These are phyloP conservation scores for Atrina japonica DNA, from an alignment of 2,888 invertebrate genomes.

Conservation along the genomic window DNA sequence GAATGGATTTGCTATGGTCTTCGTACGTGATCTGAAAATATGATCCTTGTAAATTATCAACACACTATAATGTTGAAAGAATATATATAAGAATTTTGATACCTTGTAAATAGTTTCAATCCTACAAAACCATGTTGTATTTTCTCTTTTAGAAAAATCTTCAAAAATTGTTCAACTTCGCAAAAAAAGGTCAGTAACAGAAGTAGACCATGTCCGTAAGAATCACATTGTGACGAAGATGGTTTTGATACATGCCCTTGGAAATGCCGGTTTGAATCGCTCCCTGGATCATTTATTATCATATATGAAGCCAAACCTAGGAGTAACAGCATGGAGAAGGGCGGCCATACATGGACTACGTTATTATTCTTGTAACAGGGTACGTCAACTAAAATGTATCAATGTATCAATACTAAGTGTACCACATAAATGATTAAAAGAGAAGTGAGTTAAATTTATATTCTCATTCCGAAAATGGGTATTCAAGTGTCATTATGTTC, in stretches of 20 bases:
- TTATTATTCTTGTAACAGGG: constrained; percentile 61
- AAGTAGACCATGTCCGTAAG: constrained; percentile 33
- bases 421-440: too few relatives aligned
- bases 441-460: too few relatives aligned
- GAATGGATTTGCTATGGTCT: too few relatives aligned
- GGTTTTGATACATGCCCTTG: constrained; percentile 60
- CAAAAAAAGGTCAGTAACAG: constrained; percentile 42
- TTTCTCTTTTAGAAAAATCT: constrained; percentile 10
- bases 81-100: background rate
- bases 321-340: constrained; percentile 57
- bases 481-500: too few relatives aligned
- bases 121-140: background rate
- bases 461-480: too few relatives aligned
- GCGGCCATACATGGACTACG: constrained; percentile 60
- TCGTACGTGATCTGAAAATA: too few relatives aligned
- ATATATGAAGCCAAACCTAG: constrained; percentile 57
- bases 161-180: constrained; percentile 25
- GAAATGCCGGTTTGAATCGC: constrained; percentile 60
- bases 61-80: background rate
- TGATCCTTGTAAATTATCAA: too few relatives aligned
- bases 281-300: constrained; percentile 57
- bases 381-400: constrained; percentile 21
- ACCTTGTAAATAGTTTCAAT: background rate
- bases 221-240: constrained; percentile 59
- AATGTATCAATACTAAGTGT: background rate